Evolutionary conservation across 2,797 vertebrate genomes (phyloP).

Genomic region (Harpagifer antarcticus): DNA sequence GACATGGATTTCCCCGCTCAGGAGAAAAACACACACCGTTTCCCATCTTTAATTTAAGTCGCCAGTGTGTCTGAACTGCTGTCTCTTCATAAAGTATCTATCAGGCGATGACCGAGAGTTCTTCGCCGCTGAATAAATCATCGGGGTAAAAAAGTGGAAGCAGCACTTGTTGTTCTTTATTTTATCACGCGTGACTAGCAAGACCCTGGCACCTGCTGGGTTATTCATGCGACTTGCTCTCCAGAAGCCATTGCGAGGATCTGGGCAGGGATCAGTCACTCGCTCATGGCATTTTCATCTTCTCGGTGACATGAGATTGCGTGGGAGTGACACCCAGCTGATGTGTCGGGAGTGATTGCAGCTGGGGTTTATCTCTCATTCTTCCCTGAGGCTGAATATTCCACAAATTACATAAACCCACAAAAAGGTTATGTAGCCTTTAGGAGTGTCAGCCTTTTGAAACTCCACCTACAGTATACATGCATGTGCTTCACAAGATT

Average conservation of each 20-base stretch:
- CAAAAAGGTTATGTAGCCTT: conserved; percentile 49
- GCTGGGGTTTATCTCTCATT: conserved; percentile 53
- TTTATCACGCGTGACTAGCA: conserved; percentile 68
- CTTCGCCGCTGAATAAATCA: conserved; percentile 68
- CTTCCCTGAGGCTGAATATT: conserved; percentile 49
- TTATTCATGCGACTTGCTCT: conserved; percentile 62
- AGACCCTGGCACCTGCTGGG: conserved; percentile 45
- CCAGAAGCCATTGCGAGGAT: conserved; percentile 40
- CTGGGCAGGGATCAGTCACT: conserved; percentile 72
- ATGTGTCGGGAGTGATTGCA: conserved; percentile 65
- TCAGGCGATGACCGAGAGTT: conserved; percentile 40
- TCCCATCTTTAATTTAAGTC: conserved; percentile 54
- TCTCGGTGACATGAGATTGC: conserved; percentile 69
- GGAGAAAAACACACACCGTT: conserved; percentile 6
- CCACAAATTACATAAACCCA: conserved; percentile 44
- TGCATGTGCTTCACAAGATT: conserved; percentile 12
- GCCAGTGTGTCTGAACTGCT: conserved; percentile 23
- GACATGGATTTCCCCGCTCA: conserved; percentile 1
- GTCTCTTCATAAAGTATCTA: conserved; percentile 33
- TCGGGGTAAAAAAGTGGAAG: conserved; percentile 30
- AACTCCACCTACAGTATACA: conserved; percentile 21
- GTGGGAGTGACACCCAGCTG: conserved; percentile 69
- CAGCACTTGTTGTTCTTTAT: conserved; percentile 61
- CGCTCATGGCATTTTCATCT: conserved; percentile 77
- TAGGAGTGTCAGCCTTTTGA: conserved; percentile 48